Percentiles rank a stretch among this genome's conserved stretches.
Conservation (phyloP, 2,113 vertebrate genomes). For the Alexandromys fortis region DNA sequence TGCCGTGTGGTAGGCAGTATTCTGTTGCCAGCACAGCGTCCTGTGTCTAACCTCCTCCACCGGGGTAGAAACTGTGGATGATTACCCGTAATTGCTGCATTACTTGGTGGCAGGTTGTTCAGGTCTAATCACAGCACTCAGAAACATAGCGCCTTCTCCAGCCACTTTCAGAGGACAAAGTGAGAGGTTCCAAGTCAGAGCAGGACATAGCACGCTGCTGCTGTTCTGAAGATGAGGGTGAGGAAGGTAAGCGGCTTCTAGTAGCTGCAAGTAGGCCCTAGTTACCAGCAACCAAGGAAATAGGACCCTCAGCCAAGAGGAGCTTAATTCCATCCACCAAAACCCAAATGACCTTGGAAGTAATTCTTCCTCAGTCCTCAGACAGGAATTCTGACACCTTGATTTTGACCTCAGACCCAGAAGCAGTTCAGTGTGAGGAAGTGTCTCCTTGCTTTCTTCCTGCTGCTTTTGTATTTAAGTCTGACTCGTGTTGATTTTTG, state of each 20-base stretch:
- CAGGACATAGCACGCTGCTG: neutral
- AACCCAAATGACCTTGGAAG: neutral
- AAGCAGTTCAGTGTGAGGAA: neutral
- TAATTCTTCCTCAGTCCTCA: neutral
- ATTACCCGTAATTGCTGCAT: neutral
- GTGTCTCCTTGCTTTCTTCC: neutral
- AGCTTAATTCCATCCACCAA: neutral
- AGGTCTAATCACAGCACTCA: neutral
- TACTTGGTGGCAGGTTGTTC: neutral
- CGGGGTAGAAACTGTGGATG: neutral
- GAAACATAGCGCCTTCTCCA: neutral
- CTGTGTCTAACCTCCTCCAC: neutral
- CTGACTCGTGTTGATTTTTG: neutral
- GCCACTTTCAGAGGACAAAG: neutral
- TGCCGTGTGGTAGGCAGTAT: neutral
- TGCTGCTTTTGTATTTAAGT: neutral
- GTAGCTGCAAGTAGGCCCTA: neutral
- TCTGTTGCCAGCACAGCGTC: neutral
- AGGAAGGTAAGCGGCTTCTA: neutral
- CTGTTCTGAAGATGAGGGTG: neutral
- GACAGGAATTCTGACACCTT: neutral
- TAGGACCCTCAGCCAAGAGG: neutral
- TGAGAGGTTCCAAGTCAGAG: neutral
- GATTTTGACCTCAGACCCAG: neutral
- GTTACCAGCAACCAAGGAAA: neutral